phyloP scores from a whole-genome alignment of 2,113 vertebrate genomes.

The Dascyllus trimaculatus region DNA sequence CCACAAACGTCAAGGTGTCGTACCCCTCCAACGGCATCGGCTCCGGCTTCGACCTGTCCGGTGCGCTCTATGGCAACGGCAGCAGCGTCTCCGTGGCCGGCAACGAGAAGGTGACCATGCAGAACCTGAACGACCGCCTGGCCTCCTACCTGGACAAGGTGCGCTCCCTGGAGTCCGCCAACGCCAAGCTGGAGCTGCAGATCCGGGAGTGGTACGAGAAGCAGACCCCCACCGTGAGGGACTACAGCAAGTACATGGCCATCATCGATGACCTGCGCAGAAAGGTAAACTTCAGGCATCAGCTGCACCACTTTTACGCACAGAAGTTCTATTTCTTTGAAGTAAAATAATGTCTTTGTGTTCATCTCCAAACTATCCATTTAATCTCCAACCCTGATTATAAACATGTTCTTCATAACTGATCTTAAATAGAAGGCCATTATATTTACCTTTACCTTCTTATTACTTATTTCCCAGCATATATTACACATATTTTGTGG shows the following conservation, averaged over 20 bases:
- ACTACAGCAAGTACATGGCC: conserved; percentile 81
- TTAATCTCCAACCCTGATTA: too few relatives aligned
- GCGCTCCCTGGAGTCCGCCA: conserved; percentile 80
- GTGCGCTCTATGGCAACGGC: not conserved
- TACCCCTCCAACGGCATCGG: conserved; percentile 46
- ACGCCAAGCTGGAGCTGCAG: conserved; percentile 78
- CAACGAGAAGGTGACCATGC: conserved; percentile 83
- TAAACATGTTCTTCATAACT: too few relatives aligned
- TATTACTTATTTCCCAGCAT: too few relatives aligned
- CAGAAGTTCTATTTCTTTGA: too few relatives aligned
- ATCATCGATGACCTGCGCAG: conserved; percentile 75
- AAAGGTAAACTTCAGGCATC: conserved; percentile 69
- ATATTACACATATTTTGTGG: too few relatives aligned
- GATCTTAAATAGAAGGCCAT: too few relatives aligned
- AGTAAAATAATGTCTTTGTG: too few relatives aligned
- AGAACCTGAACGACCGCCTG: conserved; percentile 87
- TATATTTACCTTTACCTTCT: too few relatives aligned
- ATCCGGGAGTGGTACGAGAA: conserved; percentile 84
- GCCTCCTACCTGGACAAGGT: conserved; percentile 84
- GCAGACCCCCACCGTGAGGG: conserved; percentile 52
- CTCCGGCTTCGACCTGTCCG: conserved; percentile 58
- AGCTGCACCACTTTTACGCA: too few relatives aligned
- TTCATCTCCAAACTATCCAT: too few relatives aligned
- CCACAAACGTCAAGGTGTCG: conserved; percentile 62
- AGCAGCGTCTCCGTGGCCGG: accelerated